phyloP scores from a whole-genome alignment of 92 coral and sea anemone genomes.

The Phenganax subtilis region DNA sequence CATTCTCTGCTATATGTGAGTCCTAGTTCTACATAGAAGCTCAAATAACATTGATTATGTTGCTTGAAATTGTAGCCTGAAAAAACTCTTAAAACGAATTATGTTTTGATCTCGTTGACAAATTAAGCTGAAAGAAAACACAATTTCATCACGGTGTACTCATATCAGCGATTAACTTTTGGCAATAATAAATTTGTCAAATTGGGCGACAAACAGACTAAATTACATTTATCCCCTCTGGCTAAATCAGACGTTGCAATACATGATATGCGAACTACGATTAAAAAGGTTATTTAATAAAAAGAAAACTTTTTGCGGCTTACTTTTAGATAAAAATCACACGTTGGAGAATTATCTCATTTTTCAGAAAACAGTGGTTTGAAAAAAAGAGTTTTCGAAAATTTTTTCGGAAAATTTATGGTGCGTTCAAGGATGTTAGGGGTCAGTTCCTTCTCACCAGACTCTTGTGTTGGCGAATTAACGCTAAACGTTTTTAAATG shows the following conservation, averaged over 20 bases:
- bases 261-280: not conserved
- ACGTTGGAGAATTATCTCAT: not conserved
- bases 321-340: not conserved
- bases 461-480: conserved; percentile 9
- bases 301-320: not conserved
- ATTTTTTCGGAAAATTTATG: not conserved
- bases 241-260: not conserved
- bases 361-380: conserved; percentile 4
- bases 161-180: not conserved
- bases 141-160: not conserved
- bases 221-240: not conserved
- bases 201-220: not conserved
- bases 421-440: conserved; percentile 1
- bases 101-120: not conserved
- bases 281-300: not conserved
- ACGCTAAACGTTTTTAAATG: conserved; percentile 26
- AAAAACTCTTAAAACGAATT: not conserved
- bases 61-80: not conserved
- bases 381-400: not conserved
- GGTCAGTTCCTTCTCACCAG: conserved; percentile 10
- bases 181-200: not conserved
- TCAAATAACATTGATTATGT: not conserved
- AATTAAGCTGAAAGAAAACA: conserved; percentile 25
- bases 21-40: not conserved
- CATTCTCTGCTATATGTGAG: not conserved